Evolutionary conservation across 2,797 vertebrate genomes (phyloP), one percentile per base, ranked within the genome.

Genomic region (Streptopelia turtur): DNA sequence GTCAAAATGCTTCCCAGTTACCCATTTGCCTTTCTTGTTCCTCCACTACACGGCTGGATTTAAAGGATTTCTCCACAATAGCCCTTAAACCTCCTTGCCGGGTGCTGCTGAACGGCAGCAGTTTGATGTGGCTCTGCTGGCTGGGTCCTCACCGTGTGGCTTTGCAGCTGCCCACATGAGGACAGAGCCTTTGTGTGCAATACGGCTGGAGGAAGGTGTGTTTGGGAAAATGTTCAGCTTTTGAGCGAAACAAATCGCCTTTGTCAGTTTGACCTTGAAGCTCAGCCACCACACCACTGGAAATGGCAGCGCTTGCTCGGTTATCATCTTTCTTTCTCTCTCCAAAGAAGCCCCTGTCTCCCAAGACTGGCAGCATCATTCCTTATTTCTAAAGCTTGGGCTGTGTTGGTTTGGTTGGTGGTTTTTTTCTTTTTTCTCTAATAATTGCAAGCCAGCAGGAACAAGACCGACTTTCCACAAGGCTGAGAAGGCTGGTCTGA

Each of bases 41-140:
- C 81, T 89, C 7, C 64, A 61, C 71, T 68, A 6, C 61, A 39
- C 1, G 4, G 71, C 45, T 35, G 71, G 93, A 71, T 93, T 95
- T 92, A 89, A 74, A 64, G 90, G 94, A 92, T 97, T 96, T 96
- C 84, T 91, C 61, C 50, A 25, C 90, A 57, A 47, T 0, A 96
- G 60, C 89, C 81, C 70, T 50, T 94, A 71, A 95, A 92, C 85
- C 94, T 47, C 65, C 68, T 21, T 50, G 41, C 79, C 1, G 33
- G 90, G 45, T 5, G 8, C 81, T 94, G 80, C 78, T 59, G 81
- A 35, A 31, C 8, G 60, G 90, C 20, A 1, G 23, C 81, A 27
- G 85, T 30, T 49, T 49, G 87, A 71, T 33, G 60, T 2, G 8
- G 56, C 83, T 68, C 47, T 30, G 77, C 91, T 22, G 31, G 4